Conservation (phyloP, 1,140 invertebrate genomes). For the Calephelis virginiensis region DNA sequence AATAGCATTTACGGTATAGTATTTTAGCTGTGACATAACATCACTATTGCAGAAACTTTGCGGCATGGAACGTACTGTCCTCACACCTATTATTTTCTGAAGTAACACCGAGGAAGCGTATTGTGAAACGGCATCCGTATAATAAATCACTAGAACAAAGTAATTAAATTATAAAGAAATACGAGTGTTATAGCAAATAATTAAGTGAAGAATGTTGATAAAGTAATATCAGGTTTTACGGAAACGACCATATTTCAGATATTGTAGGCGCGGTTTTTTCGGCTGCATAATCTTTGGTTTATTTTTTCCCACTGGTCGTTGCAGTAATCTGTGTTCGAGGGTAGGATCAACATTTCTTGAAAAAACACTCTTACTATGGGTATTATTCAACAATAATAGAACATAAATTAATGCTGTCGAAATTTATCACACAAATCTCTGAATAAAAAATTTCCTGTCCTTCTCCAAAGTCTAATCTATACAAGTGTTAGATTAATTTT, state of each 20-base stretch:
- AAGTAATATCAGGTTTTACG: background rate
- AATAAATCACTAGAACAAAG: slow-evolving; percentile 10
- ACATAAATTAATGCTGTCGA: too few relatives aligned
- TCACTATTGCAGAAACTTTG: slow-evolving; percentile 26
- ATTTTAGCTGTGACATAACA: background rate
- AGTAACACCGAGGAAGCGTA: slow-evolving; percentile 26
- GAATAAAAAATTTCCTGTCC: too few relatives aligned
- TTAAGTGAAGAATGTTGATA: slow-evolving; percentile 3
- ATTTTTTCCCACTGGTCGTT: too few relatives aligned
- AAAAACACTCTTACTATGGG: too few relatives aligned
- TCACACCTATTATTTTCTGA: slow-evolving; percentile 20
- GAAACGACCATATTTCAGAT: background rate
- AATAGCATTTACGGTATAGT: background rate
- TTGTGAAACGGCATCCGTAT: slow-evolving; percentile 23
- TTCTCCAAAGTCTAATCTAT: too few relatives aligned
- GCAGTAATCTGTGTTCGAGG: too few relatives aligned
- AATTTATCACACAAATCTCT: too few relatives aligned
- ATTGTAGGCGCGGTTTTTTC: too few relatives aligned
- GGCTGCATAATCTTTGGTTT: too few relatives aligned
- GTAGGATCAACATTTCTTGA: too few relatives aligned
- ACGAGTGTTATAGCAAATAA: background rate
- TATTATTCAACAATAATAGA: too few relatives aligned
- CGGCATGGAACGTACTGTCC: slow-evolving; percentile 24
- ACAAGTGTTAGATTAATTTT: too few relatives aligned
- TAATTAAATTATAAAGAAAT: slow-evolving; percentile 13